phyloP scores from a whole-genome alignment of 2,113 vertebrate species.

The Triplophysa siluroides region DNA sequence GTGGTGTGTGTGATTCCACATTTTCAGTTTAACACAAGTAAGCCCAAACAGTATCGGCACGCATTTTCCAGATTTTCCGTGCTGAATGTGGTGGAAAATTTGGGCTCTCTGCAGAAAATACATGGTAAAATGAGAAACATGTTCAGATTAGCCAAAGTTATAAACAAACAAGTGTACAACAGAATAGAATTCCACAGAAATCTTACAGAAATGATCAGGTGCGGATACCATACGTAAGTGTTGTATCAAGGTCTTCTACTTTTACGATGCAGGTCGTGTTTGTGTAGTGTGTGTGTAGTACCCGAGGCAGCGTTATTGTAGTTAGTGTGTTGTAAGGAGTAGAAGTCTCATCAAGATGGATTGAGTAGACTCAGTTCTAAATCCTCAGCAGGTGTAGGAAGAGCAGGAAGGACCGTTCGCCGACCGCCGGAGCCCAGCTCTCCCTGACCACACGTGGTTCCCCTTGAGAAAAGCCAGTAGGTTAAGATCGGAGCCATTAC shows the following conservation, averaged over 20 bases:
- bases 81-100: no score
- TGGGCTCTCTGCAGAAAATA: no score
- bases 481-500: slow-evolving; percentile 16
- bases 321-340: slow-evolving; percentile 15
- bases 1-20: not conserved
- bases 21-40: not conserved
- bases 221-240: no score
- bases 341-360: slow-evolving; percentile 52
- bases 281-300: slow-evolving; percentile 4
- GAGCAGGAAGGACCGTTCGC: slow-evolving; percentile 5
- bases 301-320: not conserved
- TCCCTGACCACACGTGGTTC: slow-evolving; percentile 20
- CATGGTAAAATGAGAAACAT: no score
- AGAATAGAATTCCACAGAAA: no score
- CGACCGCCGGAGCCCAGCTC: slow-evolving; percentile 26
- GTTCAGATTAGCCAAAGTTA: no score
- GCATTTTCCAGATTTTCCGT: not conserved
- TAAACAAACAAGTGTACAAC: no score
- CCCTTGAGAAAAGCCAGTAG: not conserved
- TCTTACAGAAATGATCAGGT: no score
- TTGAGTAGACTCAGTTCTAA: slow-evolving; percentile 40
- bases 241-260: no score
- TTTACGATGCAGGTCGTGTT: not conserved
- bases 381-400: not conserved
- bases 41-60: not conserved